Base-by-base conservation (phyloP, 2,113 vertebrate species). In the Caranx melampygus region DNA sequence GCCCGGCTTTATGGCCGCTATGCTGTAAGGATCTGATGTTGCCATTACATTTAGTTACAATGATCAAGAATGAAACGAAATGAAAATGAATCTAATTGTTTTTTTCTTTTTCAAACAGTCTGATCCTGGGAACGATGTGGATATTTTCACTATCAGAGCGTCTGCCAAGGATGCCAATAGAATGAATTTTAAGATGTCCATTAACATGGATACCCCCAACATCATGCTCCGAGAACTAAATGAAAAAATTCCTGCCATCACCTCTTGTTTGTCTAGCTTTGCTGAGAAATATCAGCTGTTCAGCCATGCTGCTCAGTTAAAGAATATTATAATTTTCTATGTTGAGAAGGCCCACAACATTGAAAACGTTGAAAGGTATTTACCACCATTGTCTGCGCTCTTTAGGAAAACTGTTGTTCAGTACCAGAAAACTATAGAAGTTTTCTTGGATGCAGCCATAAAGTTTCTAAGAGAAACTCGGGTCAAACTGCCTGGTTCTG, bases 261-360 rank as follows among this genome's bases (percentile, higher is more conserved):
- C n/a, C n/a, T 26, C n/a, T 55, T 26, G 52, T 26, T 13, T 55
- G n/a, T 55, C 52, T 26, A 55, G 10, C 11, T 55, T 55, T 55
- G 52, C 52, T 55, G 52, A 55, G n/a, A 55, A 55, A 55, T 55
- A 55, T 11, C 52, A 55, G 10, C 52, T 55, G n/a, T 26, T 55
- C n/a, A 4, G n/a, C 0, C n/a, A 55, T 26, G n/a, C 52, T 21
- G 52, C 9, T 55, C 52, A 55, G n/a, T 1, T 55, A 72, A 94
- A 87, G 72, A 91, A 70, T 49, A 62, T 78, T 0, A 72, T 96
- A 45, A 83, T 92, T 61, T 77, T 62, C 10, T 88, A 78, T 3
- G 79, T 91, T 73, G 84, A 91, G 1, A 82, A 88, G 72, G 89
- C 87, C 31, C 95, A 62, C 52, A 55, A 55, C 52, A 55, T 26